Base-by-base conservation (phyloP, 2,888 invertebrate genomes). In the Myopa testacea region DNA sequence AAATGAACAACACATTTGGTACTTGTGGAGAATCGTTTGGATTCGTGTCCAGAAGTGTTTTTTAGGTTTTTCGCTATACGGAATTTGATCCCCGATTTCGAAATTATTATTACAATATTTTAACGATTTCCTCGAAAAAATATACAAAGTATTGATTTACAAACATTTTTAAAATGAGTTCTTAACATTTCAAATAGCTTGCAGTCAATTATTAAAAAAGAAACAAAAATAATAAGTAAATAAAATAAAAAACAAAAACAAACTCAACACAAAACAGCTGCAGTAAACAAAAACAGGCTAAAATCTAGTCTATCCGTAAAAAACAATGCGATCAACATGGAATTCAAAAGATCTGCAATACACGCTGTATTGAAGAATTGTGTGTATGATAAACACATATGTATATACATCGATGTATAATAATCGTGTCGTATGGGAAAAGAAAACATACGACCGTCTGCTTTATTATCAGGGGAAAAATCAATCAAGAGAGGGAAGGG, bases 1-100 rank as follows among this genome's bases (percentile, higher is more conserved):
- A 38, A 60, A 67, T 69, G 52, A 58, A 26, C 26, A 52, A 58
- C 58, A 77, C 73, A 73, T 77, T 77, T 77, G 65, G 50, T 73
- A 52, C 71, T 71, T 77, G 37, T 38, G 63, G 55, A 38, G 67
- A 73, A 62, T 19, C 45, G 6, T 45, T 10, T 45, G 45, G 10
- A 45, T 37, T 26, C n/a, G 37, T 60, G 37, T 52, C 4, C 34
- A 58, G 34, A 14, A 26, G 8, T 12, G 26, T 62, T 12, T 34
- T 34, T 4, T 4, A 1, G 55, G 50, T 69, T 12, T 12, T 52
- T 12, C 26, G 69, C 52, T 26, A 26, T 52, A 52, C 26, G 12
- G 19, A 6, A n/a, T 16, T n/a, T 40, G 19, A n/a, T 16, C 67
- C 67, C 67, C 45, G 19, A 68, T 65, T 65, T 1, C 19, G 19